Evolutionary conservation across 2,113 vertebrate species (phyloP), one percentile per base, ranked within the genome.

Genomic region (Oxygymnocypris stewartii): DNA sequence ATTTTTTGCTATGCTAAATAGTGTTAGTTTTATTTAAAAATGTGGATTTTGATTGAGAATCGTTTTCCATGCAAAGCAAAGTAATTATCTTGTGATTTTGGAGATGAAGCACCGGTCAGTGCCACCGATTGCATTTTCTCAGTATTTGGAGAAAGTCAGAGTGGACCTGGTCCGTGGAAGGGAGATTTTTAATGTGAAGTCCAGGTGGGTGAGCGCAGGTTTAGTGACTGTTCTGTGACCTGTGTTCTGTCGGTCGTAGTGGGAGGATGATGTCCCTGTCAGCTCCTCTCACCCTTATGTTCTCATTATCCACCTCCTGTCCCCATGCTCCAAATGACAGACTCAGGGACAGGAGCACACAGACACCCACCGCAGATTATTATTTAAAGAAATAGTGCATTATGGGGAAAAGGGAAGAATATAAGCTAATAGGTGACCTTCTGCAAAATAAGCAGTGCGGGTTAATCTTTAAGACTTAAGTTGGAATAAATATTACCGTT

Each of bases 241-340:
- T 85, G 82, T 81, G 85, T 82, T 79, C 82, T 84, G 84, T 59
- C 80, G 82, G 85, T 83, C 88, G 67, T 86, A 77, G 85, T 86
- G 88, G 83, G 85, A 84, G 85, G 85, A 85, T 87, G 88, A 87
- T 86, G 86, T 87, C 79, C 86, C 88, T 87, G 88, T 87, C 88
- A 89, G 82, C 85, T 81, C 69, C 86, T 84, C 86, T 85, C 85
- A 87, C 86, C 85, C 85, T 89, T 83, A 87, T 76, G 85, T 87
- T 84, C 82, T 87, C 85, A 86, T 87, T 89, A 89, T 87, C 78
- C 82, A 71, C 76, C 77, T 82, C 85, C 86, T 86, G 77, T 71
- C 79, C 78, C 20, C 84, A 40, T 44, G 67, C n/a, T 59, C 49
- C 31, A 54, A 37, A 84, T 82, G 82, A 74, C 82, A 84, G 35